Percentiles rank a stretch among this genome's conserved stretches.
Evolutionary conservation across 37 sponge, comb jelly and placozoan genomes (phyloP).

Genomic region (Oopsacas minuta): DNA sequence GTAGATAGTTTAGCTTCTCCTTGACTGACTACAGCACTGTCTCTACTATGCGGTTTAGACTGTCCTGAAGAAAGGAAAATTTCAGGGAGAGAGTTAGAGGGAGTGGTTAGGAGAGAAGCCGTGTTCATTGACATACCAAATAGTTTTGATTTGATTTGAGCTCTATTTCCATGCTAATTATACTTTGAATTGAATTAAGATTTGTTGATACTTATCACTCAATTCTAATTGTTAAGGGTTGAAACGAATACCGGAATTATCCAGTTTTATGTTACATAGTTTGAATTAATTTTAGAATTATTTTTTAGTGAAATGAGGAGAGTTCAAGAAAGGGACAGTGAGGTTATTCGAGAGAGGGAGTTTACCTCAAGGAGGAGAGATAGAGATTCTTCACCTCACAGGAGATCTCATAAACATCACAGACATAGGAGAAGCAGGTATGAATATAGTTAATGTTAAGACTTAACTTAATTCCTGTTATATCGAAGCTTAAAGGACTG

Average conservation of each 20-base stretch:
- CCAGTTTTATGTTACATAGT: neutral
- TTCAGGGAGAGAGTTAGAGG: neutral
- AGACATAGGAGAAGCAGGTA: conserved; percentile 3
- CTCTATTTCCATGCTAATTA: neutral
- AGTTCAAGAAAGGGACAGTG: neutral
- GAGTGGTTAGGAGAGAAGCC: neutral
- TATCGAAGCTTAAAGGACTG: too few relatives aligned
- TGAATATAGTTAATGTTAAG: too few relatives aligned
- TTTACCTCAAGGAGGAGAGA: neutral
- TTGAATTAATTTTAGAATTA: neutral
- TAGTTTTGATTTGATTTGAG: neutral
- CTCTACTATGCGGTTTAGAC: neutral
- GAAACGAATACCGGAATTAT: neutral
- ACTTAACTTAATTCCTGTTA: too few relatives aligned
- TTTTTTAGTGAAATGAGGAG: neutral
- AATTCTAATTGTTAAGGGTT: conserved; percentile 6
- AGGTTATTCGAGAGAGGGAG: neutral
- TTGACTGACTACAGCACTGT: neutral
- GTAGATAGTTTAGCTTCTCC: neutral
- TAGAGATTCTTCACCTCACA: neutral
- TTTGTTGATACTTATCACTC: neutral
- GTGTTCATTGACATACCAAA: conserved; percentile 1
- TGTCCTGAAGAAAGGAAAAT: neutral
- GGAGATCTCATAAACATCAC: neutral
- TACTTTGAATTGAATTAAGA: neutral